Conservation (phyloP, 2,797 vertebrate species). For the Apodemus agrarius region DNA sequence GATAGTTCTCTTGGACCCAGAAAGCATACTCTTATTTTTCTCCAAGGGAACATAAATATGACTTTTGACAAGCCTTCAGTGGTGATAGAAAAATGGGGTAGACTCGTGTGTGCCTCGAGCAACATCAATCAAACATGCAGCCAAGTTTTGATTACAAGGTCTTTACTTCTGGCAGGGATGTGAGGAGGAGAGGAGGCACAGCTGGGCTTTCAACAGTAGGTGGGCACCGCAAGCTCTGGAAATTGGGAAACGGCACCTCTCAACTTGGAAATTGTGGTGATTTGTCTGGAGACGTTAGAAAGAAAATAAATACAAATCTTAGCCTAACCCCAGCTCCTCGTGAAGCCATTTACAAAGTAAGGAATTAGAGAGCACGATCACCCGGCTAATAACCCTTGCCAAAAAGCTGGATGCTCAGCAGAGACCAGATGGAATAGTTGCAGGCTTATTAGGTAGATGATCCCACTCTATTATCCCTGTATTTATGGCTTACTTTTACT, state of each 20-base stretch:
- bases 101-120: conserved; percentile 60
- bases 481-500: neutral
- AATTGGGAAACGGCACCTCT: conserved; percentile 63
- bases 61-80: conserved; percentile 59
- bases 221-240: conserved; percentile 61
- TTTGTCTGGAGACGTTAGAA: conserved; percentile 65
- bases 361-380: neutral
- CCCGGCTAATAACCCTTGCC: neutral
- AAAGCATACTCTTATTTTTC: conserved; percentile 58
- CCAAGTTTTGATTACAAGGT: conserved; percentile 76
- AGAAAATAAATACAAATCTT: conserved; percentile 58
- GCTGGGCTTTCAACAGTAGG: conserved; percentile 70
- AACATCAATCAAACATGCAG: conserved; percentile 71
- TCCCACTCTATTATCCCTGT: neutral
- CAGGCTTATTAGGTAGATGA: neutral
- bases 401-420: neutral
- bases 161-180: conserved; percentile 71
- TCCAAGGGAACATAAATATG: conserved; percentile 69
- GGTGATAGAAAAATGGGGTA: conserved; percentile 60
- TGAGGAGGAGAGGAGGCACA: conserved; percentile 60
- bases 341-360: conserved; percentile 8
- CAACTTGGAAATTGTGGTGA: conserved; percentile 60
- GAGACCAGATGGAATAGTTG: neutral
- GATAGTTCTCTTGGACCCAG: conserved; percentile 49
- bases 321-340: neutral